Evolutionary conservation across 2,888 invertebrate species (phyloP).

Genomic region (Tyria jacobaeae): DNA sequence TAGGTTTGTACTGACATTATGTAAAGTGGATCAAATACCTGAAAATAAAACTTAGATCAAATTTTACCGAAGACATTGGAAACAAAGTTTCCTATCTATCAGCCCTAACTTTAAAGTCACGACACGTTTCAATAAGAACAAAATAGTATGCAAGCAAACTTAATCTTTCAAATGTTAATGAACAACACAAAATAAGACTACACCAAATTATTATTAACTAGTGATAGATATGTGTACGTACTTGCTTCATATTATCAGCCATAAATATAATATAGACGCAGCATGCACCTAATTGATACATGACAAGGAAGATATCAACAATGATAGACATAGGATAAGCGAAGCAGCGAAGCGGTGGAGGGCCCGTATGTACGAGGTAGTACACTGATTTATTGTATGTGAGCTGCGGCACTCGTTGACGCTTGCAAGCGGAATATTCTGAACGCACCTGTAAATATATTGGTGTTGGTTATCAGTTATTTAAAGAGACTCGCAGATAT

Average conservation of each 20-base stretch:
- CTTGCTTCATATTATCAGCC: slow-evolving; percentile 92
- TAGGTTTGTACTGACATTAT: background rate
- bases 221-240: too few relatives aligned
- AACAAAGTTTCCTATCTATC: too few relatives aligned
- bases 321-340: slow-evolving; percentile 83
- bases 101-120: too few relatives aligned
- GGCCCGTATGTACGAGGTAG: background rate
- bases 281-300: slow-evolving; percentile 97
- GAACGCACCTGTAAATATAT: background rate
- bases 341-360: background rate
- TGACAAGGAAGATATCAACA: slow-evolving; percentile 90
- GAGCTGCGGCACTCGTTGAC: background rate
- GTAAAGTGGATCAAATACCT: slow-evolving; percentile 1
- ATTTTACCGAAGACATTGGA: too few relatives aligned
- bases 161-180: too few relatives aligned
- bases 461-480: too few relatives aligned
- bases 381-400: background rate
- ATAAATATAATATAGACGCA: slow-evolving; percentile 98
- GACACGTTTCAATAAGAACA: too few relatives aligned
- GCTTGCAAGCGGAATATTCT: background rate
- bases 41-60: background rate
- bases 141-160: too few relatives aligned
- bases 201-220: too few relatives aligned
- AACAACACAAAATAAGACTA: too few relatives aligned
- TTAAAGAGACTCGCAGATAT: too few relatives aligned